Percentiles rank a stretch among this genome's conserved stretches.
Conservation (phyloP, 2,797 vertebrate genomes). For the Enteromius afrohamiltoni region DNA sequence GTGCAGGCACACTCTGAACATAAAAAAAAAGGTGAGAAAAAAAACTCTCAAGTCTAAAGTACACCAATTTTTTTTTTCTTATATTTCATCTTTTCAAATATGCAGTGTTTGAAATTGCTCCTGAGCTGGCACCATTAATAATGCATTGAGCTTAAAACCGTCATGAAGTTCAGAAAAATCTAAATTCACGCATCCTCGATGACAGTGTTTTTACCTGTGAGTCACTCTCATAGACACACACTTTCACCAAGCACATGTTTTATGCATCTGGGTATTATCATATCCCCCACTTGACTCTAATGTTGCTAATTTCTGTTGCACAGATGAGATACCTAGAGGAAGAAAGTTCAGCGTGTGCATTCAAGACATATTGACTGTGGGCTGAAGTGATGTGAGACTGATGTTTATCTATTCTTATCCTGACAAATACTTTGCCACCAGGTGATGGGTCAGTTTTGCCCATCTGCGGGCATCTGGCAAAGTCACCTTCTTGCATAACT, state of each 20-base stretch:
- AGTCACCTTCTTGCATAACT: slow-evolving; percentile 47
- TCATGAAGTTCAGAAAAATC: slow-evolving; percentile 57
- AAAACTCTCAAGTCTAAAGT: slow-evolving; percentile 41
- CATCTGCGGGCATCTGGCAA: slow-evolving; percentile 22
- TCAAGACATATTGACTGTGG: slow-evolving; percentile 33
- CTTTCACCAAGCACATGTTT: slow-evolving; percentile 58
- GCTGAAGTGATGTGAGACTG: slow-evolving; percentile 13
- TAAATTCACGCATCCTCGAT: slow-evolving; percentile 53
- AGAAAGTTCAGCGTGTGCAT: slow-evolving; percentile 20
- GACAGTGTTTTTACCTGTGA: slow-evolving; percentile 58
- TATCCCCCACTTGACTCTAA: slow-evolving; percentile 67
- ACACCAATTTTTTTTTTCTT: slow-evolving; percentile 56
- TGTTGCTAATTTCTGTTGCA: slow-evolving; percentile 59
- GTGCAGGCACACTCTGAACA: background rate
- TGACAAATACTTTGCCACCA: slow-evolving; percentile 21
- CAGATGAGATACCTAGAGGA: slow-evolving; percentile 48
- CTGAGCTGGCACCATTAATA: slow-evolving; percentile 56
- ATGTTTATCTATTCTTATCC: slow-evolving; percentile 17
- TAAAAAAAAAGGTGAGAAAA: background rate
- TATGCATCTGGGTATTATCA: slow-evolving; percentile 70
- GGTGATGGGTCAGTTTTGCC: slow-evolving; percentile 13
- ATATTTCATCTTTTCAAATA: slow-evolving; percentile 62
- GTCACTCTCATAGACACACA: slow-evolving; percentile 43
- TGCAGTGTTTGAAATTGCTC: slow-evolving; percentile 57
- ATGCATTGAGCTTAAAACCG: slow-evolving; percentile 60